These are phyloP conservation scores for Nannospalax galili DNA, from an alignment of 2,113 vertebrate genomes.

Conservation along the genomic window DNA sequence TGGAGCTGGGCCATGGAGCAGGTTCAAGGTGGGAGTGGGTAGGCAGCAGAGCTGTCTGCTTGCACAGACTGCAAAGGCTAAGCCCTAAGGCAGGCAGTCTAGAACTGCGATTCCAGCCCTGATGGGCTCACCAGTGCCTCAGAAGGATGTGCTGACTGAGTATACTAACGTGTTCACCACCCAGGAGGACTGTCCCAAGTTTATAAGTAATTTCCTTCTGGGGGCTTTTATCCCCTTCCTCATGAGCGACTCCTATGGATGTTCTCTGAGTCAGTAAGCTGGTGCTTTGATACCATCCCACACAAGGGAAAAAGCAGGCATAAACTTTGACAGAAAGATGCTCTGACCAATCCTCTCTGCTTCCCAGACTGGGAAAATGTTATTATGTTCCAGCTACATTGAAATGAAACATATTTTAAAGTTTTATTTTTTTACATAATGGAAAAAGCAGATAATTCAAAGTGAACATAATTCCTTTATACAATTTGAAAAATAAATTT, in stretches of 20 bases:
- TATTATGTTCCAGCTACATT: constrained; percentile 45
- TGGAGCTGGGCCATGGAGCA: fast-evolving
- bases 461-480: constrained; percentile 61
- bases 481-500: constrained; percentile 59
- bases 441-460: constrained; percentile 69
- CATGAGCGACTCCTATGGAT: neutral
- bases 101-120: neutral
- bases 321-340: constrained; percentile 9
- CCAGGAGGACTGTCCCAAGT: neutral
- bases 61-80: neutral
- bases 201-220: constrained; percentile 52
- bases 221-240: neutral
- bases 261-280: constrained; percentile 31
- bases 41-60: neutral
- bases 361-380: constrained; percentile 36
- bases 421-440: constrained; percentile 47
- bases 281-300: constrained; percentile 50
- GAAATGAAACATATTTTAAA: constrained; percentile 80
- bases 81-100: neutral
- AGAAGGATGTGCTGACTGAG: constrained; percentile 8
- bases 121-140: neutral
- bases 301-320: neutral
- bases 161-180: neutral
- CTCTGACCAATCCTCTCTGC: constrained; percentile 20
- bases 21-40: neutral